Base-by-base conservation (phyloP, 2,888 invertebrate species). In the Cistogaster globosa region DNA sequence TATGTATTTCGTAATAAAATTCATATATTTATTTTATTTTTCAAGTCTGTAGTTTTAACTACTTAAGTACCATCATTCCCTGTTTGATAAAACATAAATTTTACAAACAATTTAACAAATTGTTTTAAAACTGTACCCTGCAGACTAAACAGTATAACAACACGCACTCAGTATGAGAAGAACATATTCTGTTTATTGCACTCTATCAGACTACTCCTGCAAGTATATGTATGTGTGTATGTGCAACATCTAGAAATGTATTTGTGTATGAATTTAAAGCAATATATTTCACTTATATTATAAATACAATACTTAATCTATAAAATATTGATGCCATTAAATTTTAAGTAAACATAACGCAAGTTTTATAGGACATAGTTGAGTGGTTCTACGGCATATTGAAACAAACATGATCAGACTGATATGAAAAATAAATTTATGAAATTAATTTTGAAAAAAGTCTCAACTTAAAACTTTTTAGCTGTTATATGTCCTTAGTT, bases 101-200 rank as follows among this genome's bases (percentile, higher is more conserved):
- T 86, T 68, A 83, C 82, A 82, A 87, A 80, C 87, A 86, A 86
- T 87, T 87, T 87, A 87, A 80, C 87, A 87, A 86, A 87, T 87
- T 86, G 86, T 84, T 78, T 82, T 77, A 68, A 84, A 84, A 87
- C 51, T 85, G 60, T 67, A 78, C 78, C 72, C 75, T 53, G 57
- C 75, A 72, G 76, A 67, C 48, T 80, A 74, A 82, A 71, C 38
- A 62, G 18, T 42, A 12, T 42, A 42, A 42, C 42, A 67, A 55
- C 45, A 67, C 12, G 65, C 45, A 51, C 45, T 36, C 42, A 53
- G 67, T 57, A 7, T 42, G 48, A 48, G 32, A 58, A 57, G 36
- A 16, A 79, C 20, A 51, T 60, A 7, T 53, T 53, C 20, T 53
- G 38, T 58, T 67, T 42, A 26, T 20, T 20, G 20, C 22, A 57